Evolutionary conservation across 2,113 vertebrate genomes (phyloP).

Genomic region (Dendrocopos noguchii): DNA sequence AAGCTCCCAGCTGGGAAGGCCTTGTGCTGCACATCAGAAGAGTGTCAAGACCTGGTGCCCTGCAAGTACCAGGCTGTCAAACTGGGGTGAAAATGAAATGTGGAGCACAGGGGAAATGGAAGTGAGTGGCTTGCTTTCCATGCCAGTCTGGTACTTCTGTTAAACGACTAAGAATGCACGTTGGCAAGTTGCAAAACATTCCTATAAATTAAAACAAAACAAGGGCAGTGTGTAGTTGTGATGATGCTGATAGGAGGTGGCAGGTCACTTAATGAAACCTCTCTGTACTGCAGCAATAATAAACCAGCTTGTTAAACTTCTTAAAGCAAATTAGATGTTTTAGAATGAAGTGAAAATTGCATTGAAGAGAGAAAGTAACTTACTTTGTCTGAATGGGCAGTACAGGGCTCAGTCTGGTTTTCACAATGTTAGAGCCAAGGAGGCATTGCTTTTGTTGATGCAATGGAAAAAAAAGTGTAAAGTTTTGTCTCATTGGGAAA

Average conservation of each 20-base stretch:
- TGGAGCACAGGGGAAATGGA: not conserved
- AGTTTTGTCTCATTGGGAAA: not conserved
- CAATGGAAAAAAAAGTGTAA: not conserved
- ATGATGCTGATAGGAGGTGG: slow-evolving; percentile 38
- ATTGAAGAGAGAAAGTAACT: slow-evolving; percentile 23
- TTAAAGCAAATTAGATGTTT: slow-evolving; percentile 19
- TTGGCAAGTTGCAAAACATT: not conserved
- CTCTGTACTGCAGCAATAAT: not conserved
- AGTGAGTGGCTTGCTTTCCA: not conserved
- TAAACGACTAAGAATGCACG: not conserved
- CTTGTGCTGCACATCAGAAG: not conserved
- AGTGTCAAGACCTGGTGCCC: not conserved
- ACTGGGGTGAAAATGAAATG: not conserved
- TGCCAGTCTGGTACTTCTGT: not conserved
- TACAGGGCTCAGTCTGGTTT: not conserved
- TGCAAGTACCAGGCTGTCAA: not conserved
- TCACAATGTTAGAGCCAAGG: not conserved
- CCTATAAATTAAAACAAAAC: slow-evolving; percentile 32
- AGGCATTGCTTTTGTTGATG: not conserved
- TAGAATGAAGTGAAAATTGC: slow-evolving; percentile 3
- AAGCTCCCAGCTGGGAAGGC: not conserved
- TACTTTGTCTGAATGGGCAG: not conserved
- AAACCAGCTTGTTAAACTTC: slow-evolving; percentile 25
- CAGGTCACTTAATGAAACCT: slow-evolving; percentile 28
- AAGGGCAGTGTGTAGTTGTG: not conserved